Conservation (phyloP, 2,797 vertebrate species). For the Halcyon smyrnensis region DNA sequence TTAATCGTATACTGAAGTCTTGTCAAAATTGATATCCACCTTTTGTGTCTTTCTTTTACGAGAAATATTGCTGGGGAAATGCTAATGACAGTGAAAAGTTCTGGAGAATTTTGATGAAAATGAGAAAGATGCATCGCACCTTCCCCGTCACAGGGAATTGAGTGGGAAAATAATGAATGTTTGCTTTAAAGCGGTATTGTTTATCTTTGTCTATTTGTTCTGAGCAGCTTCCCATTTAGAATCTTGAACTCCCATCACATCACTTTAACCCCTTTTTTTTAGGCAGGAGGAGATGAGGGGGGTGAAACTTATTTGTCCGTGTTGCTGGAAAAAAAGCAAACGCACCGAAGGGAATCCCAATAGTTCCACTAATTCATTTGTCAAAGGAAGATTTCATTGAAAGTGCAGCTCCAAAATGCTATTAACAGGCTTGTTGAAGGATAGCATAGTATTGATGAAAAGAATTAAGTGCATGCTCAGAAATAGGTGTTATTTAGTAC, state of each 20-base stretch:
- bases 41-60: background rate
- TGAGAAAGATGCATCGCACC: background rate
- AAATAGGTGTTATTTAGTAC: conserved; percentile 46
- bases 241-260: background rate
- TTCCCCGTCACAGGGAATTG: background rate
- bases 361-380: conserved; percentile 45
- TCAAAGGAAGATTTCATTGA: conserved; percentile 14
- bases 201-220: background rate
- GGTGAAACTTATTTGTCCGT: background rate
- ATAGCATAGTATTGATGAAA: conserved; percentile 22
- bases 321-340: background rate
- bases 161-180: background rate
- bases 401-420: conserved; percentile 41
- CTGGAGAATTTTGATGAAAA: background rate
- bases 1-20: background rate
- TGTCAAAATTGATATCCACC: background rate
- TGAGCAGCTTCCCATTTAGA: background rate
- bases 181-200: background rate
- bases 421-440: conserved; percentile 26
- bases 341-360: background rate
- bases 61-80: background rate
- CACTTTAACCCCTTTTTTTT: background rate
- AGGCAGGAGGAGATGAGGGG: background rate
- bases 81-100: background rate
- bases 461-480: conserved; percentile 52